Percentiles rank a stretch among this genome's conserved stretches.
Conservation (phyloP, 1,140 invertebrate species). For the Eriocheir sinensis region DNA sequence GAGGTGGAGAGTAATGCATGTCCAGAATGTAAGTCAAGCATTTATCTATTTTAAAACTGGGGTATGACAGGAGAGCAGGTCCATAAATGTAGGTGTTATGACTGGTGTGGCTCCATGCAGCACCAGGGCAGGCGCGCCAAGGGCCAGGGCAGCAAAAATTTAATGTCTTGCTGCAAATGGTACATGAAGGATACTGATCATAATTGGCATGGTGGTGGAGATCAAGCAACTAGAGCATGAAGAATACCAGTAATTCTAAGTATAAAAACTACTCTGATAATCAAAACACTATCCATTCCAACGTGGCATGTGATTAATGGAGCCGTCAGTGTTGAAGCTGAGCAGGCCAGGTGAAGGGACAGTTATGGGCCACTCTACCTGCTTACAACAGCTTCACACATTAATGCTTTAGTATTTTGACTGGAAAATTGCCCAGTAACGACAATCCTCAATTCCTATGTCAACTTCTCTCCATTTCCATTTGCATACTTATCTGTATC, state of each 20-base stretch:
- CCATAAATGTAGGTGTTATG: conserved; percentile 69
- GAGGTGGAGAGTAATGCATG: conserved; percentile 47
- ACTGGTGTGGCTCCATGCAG: conserved; percentile 65
- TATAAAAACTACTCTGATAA: conserved; percentile 34
- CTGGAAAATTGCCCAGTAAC: conserved; percentile 71
- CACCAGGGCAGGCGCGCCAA: conserved; percentile 40
- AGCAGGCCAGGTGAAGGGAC: conserved; percentile 25
- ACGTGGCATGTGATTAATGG: conserved; percentile 45
- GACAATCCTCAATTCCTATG: conserved; percentile 64
- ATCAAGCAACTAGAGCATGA: conserved; percentile 36
- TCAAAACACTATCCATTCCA: conserved; percentile 48
- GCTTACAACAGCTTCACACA: conserved; percentile 75
- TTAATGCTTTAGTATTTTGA: conserved; percentile 67
- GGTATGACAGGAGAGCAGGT: conserved; percentile 72
- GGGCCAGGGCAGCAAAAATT: conserved; percentile 45
- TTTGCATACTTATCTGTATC: conserved; percentile 68
- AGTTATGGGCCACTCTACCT: conserved; percentile 47
- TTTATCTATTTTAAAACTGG: conserved; percentile 74
- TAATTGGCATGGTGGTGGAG: conserved; percentile 35
- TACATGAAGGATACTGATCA: conserved; percentile 63
- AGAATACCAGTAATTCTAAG: conserved; percentile 41
- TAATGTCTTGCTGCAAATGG: conserved; percentile 61
- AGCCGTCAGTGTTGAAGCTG: conserved; percentile 41
- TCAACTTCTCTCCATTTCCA: conserved; percentile 71
- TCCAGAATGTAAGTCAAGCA: conserved; percentile 76